phyloP scores from a whole-genome alignment of 2,888 invertebrate genomes.

The Lacanobia oleracea region DNA sequence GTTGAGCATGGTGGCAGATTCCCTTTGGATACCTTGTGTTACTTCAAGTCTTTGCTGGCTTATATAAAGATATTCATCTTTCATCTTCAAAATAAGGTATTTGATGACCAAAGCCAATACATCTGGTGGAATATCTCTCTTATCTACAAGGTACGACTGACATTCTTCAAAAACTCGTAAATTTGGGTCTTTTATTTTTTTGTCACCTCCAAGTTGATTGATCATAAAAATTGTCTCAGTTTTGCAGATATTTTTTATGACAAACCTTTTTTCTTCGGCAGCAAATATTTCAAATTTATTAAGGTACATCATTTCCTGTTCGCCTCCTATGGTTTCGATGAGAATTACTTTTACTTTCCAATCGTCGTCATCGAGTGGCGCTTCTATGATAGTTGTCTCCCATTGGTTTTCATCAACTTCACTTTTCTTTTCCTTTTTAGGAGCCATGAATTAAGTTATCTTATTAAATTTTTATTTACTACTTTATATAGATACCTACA shows the following conservation, averaged over 20 bases:
- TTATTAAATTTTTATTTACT: background rate
- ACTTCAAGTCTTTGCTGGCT: constrained; percentile 82
- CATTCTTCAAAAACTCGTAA: constrained; percentile 86
- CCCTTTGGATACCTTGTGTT: constrained; percentile 80
- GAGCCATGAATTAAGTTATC: constrained; percentile 72
- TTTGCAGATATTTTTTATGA: constrained; percentile 86
- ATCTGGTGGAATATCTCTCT: constrained; percentile 84
- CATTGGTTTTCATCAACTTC: constrained; percentile 76
- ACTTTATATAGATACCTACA: background rate
- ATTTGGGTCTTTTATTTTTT: constrained; percentile 83
- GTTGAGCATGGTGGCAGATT: constrained; percentile 83
- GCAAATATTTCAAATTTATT: constrained; percentile 84
- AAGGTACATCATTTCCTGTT: constrained; percentile 84
- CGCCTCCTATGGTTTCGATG: constrained; percentile 84
- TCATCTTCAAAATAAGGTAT: constrained; percentile 85
- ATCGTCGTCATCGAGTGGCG: constrained; percentile 76
- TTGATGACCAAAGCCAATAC: constrained; percentile 84
- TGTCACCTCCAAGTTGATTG: constrained; percentile 86
- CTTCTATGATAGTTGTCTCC: constrained; percentile 79
- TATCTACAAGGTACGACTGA: constrained; percentile 82
- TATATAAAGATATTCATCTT: constrained; percentile 85
- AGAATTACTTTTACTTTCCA: constrained; percentile 84
- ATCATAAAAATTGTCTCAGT: constrained; percentile 88
- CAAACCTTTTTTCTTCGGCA: constrained; percentile 83
- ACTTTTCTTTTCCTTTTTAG: constrained; percentile 74